These are phyloP conservation scores for Crax fasciolata DNA, from an alignment of 2,797 vertebrate genomes.

Conservation along the genomic window DNA sequence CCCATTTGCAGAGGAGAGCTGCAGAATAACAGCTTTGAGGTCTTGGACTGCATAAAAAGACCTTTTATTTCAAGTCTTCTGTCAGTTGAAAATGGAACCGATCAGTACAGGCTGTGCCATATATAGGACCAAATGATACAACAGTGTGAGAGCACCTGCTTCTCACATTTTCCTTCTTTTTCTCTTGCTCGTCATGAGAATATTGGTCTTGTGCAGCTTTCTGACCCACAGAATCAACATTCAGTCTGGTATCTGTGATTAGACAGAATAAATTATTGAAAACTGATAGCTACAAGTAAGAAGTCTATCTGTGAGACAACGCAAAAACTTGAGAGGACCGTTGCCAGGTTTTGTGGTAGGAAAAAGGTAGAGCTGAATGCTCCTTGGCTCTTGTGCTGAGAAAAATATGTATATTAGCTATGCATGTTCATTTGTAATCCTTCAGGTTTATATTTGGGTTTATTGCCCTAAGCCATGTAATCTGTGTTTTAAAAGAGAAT, in stretches of 20 bases:
- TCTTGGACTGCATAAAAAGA: neutral
- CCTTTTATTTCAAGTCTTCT: neutral
- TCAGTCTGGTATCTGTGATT: neutral
- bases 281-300: neutral
- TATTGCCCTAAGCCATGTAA: neutral
- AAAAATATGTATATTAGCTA: neutral
- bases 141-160: neutral
- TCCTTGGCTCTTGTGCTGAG: neutral
- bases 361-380: neutral
- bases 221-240: neutral
- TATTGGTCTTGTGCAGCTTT: neutral
- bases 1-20: neutral
- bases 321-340: neutral
- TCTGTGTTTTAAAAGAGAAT: neutral
- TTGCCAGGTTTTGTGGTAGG: neutral
- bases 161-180: neutral
- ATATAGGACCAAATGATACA: neutral
- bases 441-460: neutral
- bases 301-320: neutral
- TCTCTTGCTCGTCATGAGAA: neutral
- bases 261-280: neutral
- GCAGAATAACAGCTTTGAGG: neutral
- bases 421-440: neutral
- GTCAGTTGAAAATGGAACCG: neutral
- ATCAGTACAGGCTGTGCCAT: neutral